These are phyloP conservation scores for Nasonia longicornis DNA, from an alignment of 1,140 invertebrate species.

Conservation along the genomic window DNA sequence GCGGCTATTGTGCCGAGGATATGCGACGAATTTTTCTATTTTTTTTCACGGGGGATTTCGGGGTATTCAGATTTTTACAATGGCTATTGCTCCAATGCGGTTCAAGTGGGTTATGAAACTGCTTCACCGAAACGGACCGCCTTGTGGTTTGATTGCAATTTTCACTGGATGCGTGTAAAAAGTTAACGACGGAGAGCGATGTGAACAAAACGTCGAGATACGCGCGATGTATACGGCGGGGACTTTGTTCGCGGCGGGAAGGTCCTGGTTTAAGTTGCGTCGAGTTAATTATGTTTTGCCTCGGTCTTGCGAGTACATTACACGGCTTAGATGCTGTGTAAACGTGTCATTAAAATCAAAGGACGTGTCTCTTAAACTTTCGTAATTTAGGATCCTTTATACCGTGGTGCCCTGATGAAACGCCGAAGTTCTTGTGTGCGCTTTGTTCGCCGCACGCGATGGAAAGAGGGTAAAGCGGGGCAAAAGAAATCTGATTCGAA, in stretches of 20 bases:
- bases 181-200: not conserved
- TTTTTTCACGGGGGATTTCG: not conserved
- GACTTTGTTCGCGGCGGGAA: constrained; percentile 3
- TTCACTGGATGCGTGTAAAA: not conserved
- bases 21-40: not conserved
- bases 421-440: constrained; percentile 18
- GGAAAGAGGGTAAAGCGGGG: not conserved
- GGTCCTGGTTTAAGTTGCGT: constrained; percentile 12
- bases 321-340: constrained; percentile 18
- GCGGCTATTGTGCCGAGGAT: not conserved
- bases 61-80: not conserved
- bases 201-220: not conserved
- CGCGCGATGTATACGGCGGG: not conserved
- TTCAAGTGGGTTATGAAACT: no score
- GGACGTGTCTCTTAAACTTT: constrained; percentile 32
- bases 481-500: no score
- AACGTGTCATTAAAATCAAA: constrained; percentile 41
- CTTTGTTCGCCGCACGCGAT: not conserved
- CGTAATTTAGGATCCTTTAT: constrained; percentile 34
- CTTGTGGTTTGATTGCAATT: not conserved
- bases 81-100: no score
- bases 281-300: constrained; percentile 43
- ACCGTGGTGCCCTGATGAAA: constrained; percentile 14
- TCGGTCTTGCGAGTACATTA: constrained; percentile 31
- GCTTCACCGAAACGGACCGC: no score